Evolutionary conservation across 2,888 invertebrate species (phyloP).

Genomic region (Dicycla oo): DNA sequence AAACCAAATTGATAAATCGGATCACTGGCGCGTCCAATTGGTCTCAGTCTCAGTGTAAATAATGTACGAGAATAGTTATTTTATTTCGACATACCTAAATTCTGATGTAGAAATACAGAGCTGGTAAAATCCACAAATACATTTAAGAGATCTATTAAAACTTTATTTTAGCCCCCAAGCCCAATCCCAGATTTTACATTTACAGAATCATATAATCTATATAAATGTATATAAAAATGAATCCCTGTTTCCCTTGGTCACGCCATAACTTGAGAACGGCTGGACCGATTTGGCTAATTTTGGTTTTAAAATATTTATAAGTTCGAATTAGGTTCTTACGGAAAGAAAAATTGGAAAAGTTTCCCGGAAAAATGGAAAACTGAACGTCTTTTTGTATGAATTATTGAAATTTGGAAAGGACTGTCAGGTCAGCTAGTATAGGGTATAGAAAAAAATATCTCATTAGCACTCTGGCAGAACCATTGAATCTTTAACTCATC

Average conservation of each 20-base stretch:
- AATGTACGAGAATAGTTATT: constrained; percentile 5
- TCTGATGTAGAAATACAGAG: not conserved
- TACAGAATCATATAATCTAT: not conserved
- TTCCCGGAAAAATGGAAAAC: no score
- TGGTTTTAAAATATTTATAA: no score
- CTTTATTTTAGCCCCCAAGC: not conserved
- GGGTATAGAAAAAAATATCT: not conserved
- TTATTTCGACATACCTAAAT: constrained; percentile 6
- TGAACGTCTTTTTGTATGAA: no score
- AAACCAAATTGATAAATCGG: constrained; percentile 38
- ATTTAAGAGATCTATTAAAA: not conserved
- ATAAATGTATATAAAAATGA: no score
- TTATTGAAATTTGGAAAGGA: no score
- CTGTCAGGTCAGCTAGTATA: no score
- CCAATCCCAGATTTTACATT: not conserved
- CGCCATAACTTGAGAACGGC: no score
- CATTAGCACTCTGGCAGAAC: not conserved
- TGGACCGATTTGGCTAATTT: no score
- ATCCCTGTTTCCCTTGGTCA: no score
- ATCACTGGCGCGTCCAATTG: constrained; percentile 30
- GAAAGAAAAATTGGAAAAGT: no score
- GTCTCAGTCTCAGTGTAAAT: not conserved
- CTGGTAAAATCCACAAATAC: not conserved
- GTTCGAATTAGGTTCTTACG: no score
- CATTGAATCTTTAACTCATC: not conserved